phyloP scores from a whole-genome alignment of 1,140 invertebrate species.

The Sycobia sp. region DNA sequence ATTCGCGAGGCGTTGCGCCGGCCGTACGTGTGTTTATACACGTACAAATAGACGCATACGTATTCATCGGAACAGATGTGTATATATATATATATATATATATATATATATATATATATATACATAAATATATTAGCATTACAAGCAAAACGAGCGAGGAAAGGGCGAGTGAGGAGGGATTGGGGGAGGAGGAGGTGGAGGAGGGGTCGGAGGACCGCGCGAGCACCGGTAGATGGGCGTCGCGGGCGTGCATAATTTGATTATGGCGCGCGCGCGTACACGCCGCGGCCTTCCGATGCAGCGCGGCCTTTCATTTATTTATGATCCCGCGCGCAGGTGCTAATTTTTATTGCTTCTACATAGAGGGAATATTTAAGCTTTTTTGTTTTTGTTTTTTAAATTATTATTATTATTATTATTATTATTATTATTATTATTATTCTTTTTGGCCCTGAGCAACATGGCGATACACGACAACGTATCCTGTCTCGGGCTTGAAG shows the following conservation, averaged over 20 bases:
- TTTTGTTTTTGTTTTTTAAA: background rate
- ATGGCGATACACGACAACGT: too few relatives aligned
- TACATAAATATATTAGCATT: too few relatives aligned
- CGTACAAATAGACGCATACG: background rate
- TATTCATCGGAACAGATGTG: too few relatives aligned
- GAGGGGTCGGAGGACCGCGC: background rate
- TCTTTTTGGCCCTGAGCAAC: too few relatives aligned
- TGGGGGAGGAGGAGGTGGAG: background rate
- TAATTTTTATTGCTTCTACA: slow-evolving; percentile 32
- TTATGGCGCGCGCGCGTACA: slow-evolving; percentile 16
- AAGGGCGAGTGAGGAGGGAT: background rate
- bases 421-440: too few relatives aligned
- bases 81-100: too few relatives aligned
- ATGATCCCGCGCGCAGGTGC: slow-evolving; percentile 24
- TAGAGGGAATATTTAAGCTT: background rate
- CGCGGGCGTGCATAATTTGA: slow-evolving; percentile 32
- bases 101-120: too few relatives aligned
- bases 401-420: too few relatives aligned
- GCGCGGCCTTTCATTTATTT: slow-evolving; percentile 31
- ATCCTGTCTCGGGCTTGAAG: too few relatives aligned
- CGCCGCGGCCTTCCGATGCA: too few relatives aligned
- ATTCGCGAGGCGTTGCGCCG: background rate
- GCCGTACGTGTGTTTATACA: background rate
- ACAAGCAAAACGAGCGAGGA: too few relatives aligned
- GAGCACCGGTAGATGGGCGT: slow-evolving; percentile 8